Evolutionary conservation across 2,797 vertebrate species (phyloP).

Genomic region (Gephyroberyx darwinii): DNA sequence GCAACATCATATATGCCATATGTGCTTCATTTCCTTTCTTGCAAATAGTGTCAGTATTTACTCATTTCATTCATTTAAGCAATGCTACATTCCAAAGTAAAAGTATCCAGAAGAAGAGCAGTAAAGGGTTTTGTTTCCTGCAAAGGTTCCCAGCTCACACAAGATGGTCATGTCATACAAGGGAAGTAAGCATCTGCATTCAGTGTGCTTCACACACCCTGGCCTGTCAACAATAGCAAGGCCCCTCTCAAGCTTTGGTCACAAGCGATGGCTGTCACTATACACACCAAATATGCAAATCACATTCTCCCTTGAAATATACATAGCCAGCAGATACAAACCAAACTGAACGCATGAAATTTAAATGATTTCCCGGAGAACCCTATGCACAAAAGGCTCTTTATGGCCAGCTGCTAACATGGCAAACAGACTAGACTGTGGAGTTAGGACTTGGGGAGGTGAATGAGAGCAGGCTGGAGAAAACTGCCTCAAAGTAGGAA

Average conservation of each 20-base stretch:
- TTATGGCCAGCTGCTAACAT: constrained; percentile 69
- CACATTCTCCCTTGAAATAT: constrained; percentile 42
- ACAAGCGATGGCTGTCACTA: constrained; percentile 45
- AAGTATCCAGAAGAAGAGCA: constrained; percentile 2
- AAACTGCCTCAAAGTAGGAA: constrained; percentile 53
- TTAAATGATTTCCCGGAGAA: constrained; percentile 72
- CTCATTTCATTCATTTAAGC: neutral
- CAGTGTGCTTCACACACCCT: constrained; percentile 42
- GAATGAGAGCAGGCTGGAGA: constrained; percentile 50
- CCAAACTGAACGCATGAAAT: constrained; percentile 72
- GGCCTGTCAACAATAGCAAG: constrained; percentile 43
- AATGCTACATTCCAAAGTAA: neutral
- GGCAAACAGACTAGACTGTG: constrained; percentile 62
- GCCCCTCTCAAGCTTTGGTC: constrained; percentile 31
- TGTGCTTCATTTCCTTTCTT: too few species aligned
- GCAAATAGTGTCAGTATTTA: neutral
- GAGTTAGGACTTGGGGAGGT: constrained; percentile 45
- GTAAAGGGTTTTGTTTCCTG: constrained; percentile 35
- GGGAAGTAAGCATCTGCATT: constrained; percentile 60
- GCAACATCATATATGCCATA: too few species aligned
- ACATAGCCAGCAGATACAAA: constrained; percentile 62
- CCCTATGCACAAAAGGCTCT: constrained; percentile 74
- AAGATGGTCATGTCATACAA: constrained; percentile 41
- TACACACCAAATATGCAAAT: constrained; percentile 72
- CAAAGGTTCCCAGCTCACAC: constrained; percentile 9